A percentile compares a stretch with the other conserved stretches of the same genome.
Conservation (phyloP, 2,888 invertebrate species). For the Rhabditoides inermis region DNA sequence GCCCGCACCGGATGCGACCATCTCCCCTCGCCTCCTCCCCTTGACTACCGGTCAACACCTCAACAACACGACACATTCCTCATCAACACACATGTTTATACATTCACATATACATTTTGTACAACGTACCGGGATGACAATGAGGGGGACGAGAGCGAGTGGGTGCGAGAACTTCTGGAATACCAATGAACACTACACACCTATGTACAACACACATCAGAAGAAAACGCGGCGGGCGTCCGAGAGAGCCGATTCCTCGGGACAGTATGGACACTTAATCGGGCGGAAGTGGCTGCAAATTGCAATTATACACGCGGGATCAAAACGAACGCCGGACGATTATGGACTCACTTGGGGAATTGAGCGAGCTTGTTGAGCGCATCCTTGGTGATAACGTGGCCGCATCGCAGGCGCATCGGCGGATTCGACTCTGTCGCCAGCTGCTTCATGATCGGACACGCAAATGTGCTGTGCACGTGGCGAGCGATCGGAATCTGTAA, state of each 20-base stretch:
- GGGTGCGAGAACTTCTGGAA: too few relatives aligned
- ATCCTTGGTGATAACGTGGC: conserved; percentile 94
- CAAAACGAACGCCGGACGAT: background rate
- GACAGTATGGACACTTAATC: conserved; percentile 99
- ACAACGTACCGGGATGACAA: too few relatives aligned
- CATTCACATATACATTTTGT: too few relatives aligned
- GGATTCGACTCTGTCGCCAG: conserved; percentile 92
- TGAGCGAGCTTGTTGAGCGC: conserved; percentile 80
- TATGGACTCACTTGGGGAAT: background rate
- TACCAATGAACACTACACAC: too few relatives aligned
- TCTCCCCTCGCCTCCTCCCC: too few relatives aligned
- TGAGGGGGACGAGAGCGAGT: too few relatives aligned
- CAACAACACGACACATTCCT: too few relatives aligned
- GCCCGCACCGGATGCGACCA: too few relatives aligned
- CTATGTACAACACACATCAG: conserved; percentile 59
- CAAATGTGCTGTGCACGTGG: conserved; percentile 93
- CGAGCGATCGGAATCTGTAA: conserved; percentile 65
- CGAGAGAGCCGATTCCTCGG: conserved; percentile 83
- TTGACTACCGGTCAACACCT: too few relatives aligned
- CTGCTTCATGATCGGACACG: conserved; percentile 92
- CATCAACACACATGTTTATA: too few relatives aligned
- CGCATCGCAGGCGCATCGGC: conserved; percentile 90
- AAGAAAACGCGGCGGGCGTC: conserved; percentile 88
- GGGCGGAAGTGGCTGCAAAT: conserved; percentile 61
- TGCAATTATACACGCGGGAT: background rate